A percentile compares a stretch with the other conserved stretches of the same genome.
These are phyloP conservation scores for Syrrhaptes paradoxus DNA, from an alignment of 2,113 vertebrate species.

Conservation along the genomic window DNA sequence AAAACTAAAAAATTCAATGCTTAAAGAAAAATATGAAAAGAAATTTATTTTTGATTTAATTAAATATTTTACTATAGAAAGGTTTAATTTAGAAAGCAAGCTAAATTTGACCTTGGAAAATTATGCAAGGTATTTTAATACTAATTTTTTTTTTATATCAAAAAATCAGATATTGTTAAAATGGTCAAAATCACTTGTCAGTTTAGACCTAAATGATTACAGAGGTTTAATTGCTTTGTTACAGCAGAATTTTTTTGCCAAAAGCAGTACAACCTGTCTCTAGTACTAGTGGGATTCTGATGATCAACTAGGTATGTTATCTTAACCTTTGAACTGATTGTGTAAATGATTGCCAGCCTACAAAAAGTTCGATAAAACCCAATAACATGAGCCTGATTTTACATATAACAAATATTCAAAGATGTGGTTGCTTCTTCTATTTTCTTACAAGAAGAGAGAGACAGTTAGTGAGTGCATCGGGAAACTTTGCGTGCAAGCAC, in stretches of 20 bases:
- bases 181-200: background rate
- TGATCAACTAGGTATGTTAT: background rate
- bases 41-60: background rate
- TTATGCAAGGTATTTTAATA: rapidly evolving
- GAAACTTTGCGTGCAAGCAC: background rate
- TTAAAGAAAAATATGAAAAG: background rate
- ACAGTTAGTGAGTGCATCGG: rapidly evolving
- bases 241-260: background rate
- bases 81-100: background rate
- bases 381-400: background rate
- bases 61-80: background rate
- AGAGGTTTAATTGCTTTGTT: background rate
- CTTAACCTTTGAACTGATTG: background rate
- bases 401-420: background rate
- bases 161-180: background rate
- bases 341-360: background rate
- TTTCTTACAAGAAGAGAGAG: background rate
- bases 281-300: background rate
- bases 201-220: background rate
- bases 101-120: background rate
- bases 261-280: background rate
- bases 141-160: background rate
- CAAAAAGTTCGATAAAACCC: background rate
- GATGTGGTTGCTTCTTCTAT: background rate
- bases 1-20: background rate